Percentiles rank a stretch among this genome's conserved stretches.
Conservation (phyloP, 23 tunicate genomes). For the Clavelina lepadiformis region DNA sequence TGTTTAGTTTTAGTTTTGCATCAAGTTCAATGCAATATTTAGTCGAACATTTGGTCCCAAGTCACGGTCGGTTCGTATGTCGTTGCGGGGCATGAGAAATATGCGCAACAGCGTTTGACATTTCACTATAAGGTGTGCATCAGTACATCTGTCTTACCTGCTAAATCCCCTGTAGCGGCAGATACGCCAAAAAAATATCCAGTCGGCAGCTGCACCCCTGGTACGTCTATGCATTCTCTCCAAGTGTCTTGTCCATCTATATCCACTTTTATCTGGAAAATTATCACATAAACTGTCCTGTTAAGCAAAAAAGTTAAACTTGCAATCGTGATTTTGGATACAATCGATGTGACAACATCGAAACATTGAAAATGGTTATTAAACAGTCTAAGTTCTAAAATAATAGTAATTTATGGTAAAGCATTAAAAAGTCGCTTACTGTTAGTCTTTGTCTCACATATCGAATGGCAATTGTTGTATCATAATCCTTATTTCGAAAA, state of each 20-base stretch:
- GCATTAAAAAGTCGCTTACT: conserved; percentile 39
- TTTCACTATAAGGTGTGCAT: too few relatives aligned
- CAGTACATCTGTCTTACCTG: too few relatives aligned
- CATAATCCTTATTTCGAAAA: conserved; percentile 82
- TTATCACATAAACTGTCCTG: too few relatives aligned
- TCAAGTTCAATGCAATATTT: not conserved
- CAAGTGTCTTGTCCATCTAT: conserved; percentile 47
- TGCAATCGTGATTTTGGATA: too few relatives aligned
- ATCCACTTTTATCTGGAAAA: conserved; percentile 42
- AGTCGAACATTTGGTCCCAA: not conserved
- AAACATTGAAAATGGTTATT: too few relatives aligned
- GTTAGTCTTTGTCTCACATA: conserved; percentile 58
- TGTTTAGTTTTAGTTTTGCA: not conserved
- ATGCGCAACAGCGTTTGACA: too few relatives aligned
- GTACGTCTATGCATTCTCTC: conserved; percentile 57
- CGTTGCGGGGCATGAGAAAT: not conserved
- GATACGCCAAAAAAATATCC: conserved; percentile 79
- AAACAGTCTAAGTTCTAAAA: too few relatives aligned
- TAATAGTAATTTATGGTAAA: too few relatives aligned
- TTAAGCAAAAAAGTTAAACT: too few relatives aligned
- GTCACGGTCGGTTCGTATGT: not conserved
- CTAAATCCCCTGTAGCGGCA: conserved; percentile 93
- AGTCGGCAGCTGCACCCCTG: conserved; percentile 59
- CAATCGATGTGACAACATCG: too few relatives aligned
- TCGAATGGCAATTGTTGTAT: conserved; percentile 52